Percentiles rank a stretch among this genome's conserved stretches.
Conservation (phyloP, 2,797 vertebrate species). For the Anguilla megastoma region DNA sequence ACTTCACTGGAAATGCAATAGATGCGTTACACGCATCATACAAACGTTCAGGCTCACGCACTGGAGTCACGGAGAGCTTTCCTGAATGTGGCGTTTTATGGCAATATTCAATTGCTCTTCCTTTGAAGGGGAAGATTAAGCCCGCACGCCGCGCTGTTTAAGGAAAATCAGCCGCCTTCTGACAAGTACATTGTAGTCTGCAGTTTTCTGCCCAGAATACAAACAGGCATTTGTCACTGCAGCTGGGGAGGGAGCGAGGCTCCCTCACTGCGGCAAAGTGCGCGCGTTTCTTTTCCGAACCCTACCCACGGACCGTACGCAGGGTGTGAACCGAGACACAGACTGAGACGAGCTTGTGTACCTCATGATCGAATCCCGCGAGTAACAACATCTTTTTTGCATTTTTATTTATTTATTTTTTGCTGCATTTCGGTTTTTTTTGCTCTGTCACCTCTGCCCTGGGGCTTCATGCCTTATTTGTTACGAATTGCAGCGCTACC, state of each 20-base stretch:
- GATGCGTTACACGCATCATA: neutral
- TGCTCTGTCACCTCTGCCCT: neutral
- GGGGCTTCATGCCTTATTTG: conserved; percentile 51
- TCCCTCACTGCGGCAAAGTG: conserved; percentile 55
- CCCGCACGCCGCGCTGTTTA: neutral
- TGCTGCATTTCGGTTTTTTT: conserved; percentile 8
- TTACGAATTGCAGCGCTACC: conserved; percentile 55
- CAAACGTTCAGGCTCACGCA: neutral
- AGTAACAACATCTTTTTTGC: neutral
- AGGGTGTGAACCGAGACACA: conserved; percentile 46
- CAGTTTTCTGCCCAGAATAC: conserved; percentile 17
- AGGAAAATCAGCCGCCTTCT: conserved; percentile 10
- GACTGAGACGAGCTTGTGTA: neutral
- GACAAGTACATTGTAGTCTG: conserved; percentile 21
- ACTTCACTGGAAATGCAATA: neutral
- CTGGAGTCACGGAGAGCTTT: neutral
- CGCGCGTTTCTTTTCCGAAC: conserved; percentile 62
- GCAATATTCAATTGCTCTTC: conserved; percentile 9
- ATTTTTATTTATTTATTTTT: neutral
- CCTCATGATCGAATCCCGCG: neutral
- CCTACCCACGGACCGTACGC: conserved; percentile 55
- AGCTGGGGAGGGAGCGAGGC: conserved; percentile 29
- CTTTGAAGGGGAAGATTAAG: neutral
- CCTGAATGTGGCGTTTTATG: neutral
- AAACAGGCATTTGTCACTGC: conserved; percentile 20